These are phyloP conservation scores for Enteromius fasciolatus DNA, from an alignment of 2,797 vertebrate genomes.

Conservation along the genomic window DNA sequence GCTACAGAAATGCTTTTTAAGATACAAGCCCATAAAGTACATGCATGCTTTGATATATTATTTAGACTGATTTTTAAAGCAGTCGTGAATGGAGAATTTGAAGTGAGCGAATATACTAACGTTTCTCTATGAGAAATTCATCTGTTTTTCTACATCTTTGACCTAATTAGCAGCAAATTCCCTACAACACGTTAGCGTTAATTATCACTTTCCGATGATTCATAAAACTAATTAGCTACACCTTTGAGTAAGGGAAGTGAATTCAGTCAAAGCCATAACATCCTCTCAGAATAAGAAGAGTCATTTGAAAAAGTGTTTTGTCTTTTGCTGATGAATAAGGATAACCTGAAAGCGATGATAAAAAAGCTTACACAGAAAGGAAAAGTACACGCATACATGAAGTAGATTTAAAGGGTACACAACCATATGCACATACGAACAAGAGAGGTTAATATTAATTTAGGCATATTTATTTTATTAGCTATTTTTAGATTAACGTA, in stretches of 20 bases:
- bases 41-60: constrained; percentile 31
- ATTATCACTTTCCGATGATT: constrained; percentile 32
- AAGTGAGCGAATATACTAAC: not conserved
- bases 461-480: not conserved
- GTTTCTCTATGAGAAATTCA: not conserved
- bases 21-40: constrained; percentile 23
- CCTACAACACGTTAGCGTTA: not conserved
- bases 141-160: constrained; percentile 19
- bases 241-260: constrained; percentile 26
- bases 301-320: constrained; percentile 11
- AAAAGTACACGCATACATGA: not conserved
- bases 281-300: constrained; percentile 7
- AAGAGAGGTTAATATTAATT: not conserved
- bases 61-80: constrained; percentile 19
- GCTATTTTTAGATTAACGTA: not conserved
- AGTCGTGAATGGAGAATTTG: constrained; percentile 1
- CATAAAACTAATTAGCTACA: constrained; percentile 32
- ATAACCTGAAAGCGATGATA: not conserved
- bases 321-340: constrained; percentile 26
- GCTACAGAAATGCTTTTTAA: constrained; percentile 23
- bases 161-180: constrained; percentile 36
- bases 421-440: not conserved
- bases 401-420: not conserved
- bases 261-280: constrained; percentile 10
- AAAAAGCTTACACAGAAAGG: not conserved